Evolutionary conservation across 2,797 vertebrate genomes (phyloP), one percentile per base, ranked within the genome.

Genomic region (Onychomys leucogaster): DNA sequence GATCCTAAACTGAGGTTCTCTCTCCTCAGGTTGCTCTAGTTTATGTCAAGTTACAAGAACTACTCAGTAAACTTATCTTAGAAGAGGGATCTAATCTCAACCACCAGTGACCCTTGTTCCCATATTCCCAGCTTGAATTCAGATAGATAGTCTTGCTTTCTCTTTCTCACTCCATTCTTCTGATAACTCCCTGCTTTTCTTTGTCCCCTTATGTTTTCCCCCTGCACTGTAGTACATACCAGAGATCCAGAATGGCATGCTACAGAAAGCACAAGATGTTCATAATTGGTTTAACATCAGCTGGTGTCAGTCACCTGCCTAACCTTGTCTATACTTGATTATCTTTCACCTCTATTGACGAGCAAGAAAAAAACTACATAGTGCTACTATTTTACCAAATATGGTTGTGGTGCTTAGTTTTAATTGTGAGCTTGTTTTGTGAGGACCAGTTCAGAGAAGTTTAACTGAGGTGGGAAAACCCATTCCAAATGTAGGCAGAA

Each of bases 321-420:
- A 81, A 37, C 27, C 19, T 92, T 93, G 34, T 43, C 17, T 61
- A 71, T 23, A 87, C 80, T 90, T 91, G 91, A 16, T 27, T 43
- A 93, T 27, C 69, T 95, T 95, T 89, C 41, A 65, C 19, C 21
- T 29, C 49, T 55, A 14, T 27, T 94, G 90, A 5, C 21, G 83
- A 91, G 8, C 25, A 67, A 43, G 32, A 61, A 96, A 80, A 49
- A 52, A 81, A 65, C 89, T 49, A 95, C 84, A 77, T 49, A 46
- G 16, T 75, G 4, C 61, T 94, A 25, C 65, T 80, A 73, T 67
- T 78, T 90, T 73, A 94, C 37, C 29, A 88, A 91, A 86, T 67
- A 94, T 55, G 34, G 29, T 12, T 63, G 59, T 32, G 17, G 32
- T 84, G 59, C 41, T 21, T 84, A 37, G 59, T 65, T 63, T 84